Base-by-base conservation (phyloP, 2,113 vertebrate species). In the Promerops cafer region DNA sequence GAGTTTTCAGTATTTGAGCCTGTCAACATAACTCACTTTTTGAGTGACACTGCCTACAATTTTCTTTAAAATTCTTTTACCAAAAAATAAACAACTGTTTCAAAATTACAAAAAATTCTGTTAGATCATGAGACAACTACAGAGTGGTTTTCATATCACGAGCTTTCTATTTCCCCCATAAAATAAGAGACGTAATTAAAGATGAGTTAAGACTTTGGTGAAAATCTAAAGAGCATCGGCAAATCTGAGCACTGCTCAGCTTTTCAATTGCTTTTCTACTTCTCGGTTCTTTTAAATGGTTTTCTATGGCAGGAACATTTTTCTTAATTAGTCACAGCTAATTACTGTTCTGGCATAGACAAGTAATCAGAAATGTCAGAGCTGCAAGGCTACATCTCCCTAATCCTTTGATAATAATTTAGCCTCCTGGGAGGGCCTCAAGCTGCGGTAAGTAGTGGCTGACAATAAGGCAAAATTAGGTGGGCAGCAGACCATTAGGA, bases 241-340 rank as follows among this genome's bases (percentile, higher is more conserved):
- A 97, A 98, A 98, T 98, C 96, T 89, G 90, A 98, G 97, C 97
- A 98, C 96, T 98, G 98, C 97, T 98, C 97, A 98, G 98, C 97
- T 98, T 98, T 97, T 98, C 97, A 98, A 98, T 98, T 97, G 97
- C 98, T 97, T 98, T 98, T 98, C 98, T 98, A 96, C 97, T 98
- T 97, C 97, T 98, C 97, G 93, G 98, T 97, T 98, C 98, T 98
- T 98, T 98, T 98, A 98, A 98, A 98, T 97, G 98, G 97, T 97
- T 98, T 98, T 98, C 97, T 98, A 98, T 98, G 98, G 98, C 97
- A 98, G 97, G 98, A 97, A 98, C 98, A 98, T 98, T 98, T 98
- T 98, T 98, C 98, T 98, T 98, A 98, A 98, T 98, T 98, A 98
- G 98, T 98, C 98, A 98, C 98, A 98, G 98, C 98, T 98, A 98